Base-by-base conservation (phyloP, 1,140 invertebrate genomes). In the Lamellibrachia luymesi region DNA sequence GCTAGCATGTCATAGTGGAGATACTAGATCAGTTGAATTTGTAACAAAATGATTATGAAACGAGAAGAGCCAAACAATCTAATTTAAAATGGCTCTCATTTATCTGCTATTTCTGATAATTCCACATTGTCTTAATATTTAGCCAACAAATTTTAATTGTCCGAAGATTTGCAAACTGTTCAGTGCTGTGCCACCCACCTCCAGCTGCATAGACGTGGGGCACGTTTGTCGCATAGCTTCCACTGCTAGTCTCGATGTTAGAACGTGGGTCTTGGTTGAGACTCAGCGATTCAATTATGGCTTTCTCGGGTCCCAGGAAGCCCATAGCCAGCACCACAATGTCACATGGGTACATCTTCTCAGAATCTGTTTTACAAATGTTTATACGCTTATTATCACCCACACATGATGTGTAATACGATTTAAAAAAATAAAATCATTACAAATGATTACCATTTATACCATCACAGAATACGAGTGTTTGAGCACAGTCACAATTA, bases 271-370 rank as follows among this genome's bases (percentile, higher is more conserved):
- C 99, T 94, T 98, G 96, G 50, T 95, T 95, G 38, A 99, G 96
- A 93, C 98, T 97, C 25, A 99, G 96, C 95, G 99, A 98, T 94
- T 97, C 97, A 49, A 98, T 97, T 93, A 99, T 97, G 93, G 98
- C 97, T 95, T 98, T 97, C 96, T 99, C 99, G 5, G 99, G 99
- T 5, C 99, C 99, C 52, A 99, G 97, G 97, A 99, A 99, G 95
- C 99, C 99, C 99, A 99, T 99, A 25, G 99, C 99, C 51, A 99
- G 97, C 93, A 99, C 97, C 89, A 99, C 98, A 93, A 99, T 96
- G 95, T 99, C 98, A 94, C 98, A 98, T 95, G 98, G 97, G 96
- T 97, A 98, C 5, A 98, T 94, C 97, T 97, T 94, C 94, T 96
- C 96, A 91, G 95, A 95, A 8, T 94, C 96, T 96, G 93, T 2